These are phyloP conservation scores for Dryobota labecula DNA, from an alignment of 2,888 invertebrate species.

Conservation along the genomic window DNA sequence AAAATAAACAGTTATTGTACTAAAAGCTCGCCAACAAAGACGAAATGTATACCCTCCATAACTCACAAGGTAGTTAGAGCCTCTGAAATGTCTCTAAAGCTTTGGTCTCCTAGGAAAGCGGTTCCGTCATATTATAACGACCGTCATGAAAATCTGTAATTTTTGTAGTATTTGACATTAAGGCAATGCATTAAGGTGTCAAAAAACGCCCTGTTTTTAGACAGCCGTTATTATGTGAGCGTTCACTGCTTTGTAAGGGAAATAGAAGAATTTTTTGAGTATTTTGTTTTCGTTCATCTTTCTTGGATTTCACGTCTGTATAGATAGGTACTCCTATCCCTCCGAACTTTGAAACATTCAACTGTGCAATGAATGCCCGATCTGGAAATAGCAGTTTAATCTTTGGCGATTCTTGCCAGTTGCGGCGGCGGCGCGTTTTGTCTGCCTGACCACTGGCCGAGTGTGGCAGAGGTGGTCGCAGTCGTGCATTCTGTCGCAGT, in stretches of 20 bases:
- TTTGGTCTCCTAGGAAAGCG: background rate
- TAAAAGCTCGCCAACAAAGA: background rate
- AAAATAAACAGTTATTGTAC: background rate
- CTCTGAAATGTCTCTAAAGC: background rate
- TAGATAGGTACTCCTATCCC: background rate
- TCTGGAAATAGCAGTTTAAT: constrained; percentile 55
- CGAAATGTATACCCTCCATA: background rate
- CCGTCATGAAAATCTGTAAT: background rate
- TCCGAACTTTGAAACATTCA: background rate
- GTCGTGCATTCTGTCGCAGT: constrained; percentile 80
- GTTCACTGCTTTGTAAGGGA: background rate
- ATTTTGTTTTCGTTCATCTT: background rate
- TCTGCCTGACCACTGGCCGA: constrained; percentile 84
- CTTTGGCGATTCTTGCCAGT: constrained; percentile 65
- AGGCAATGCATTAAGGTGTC: background rate
- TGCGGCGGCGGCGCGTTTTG: constrained; percentile 75
- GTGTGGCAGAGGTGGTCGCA: constrained; percentile 73
- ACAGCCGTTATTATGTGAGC: background rate
- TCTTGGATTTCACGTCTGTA: background rate
- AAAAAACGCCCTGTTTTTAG: background rate
- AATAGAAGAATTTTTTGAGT: background rate
- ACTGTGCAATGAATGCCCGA: background rate
- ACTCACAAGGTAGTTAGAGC: background rate
- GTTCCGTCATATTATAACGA: background rate
- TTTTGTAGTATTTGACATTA: background rate